phyloP scores from a whole-genome alignment of 2,888 invertebrate genomes.

The Brachypalpus laphriformis region DNA sequence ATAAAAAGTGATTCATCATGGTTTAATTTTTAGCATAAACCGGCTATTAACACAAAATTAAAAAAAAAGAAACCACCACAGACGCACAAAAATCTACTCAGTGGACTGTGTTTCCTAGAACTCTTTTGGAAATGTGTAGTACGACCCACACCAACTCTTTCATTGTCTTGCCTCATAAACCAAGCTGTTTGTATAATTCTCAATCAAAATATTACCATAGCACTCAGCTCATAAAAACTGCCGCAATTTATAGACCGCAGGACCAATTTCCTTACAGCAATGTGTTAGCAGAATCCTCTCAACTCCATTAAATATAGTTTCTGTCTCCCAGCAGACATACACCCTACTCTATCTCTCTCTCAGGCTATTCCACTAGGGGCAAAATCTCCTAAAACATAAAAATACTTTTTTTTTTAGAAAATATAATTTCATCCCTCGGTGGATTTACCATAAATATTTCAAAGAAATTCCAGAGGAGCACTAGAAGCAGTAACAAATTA shows the following conservation, averaged over 20 bases:
- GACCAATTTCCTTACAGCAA: slow-evolving; percentile 11
- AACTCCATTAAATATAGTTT: slow-evolving; percentile 49
- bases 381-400: slow-evolving; percentile 52
- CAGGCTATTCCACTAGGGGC: not conserved
- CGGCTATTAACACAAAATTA: too few relatives aligned
- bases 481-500: slow-evolving; percentile 14
- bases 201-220: slow-evolving; percentile 45
- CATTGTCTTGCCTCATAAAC: too few relatives aligned
- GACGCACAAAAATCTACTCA: too few relatives aligned
- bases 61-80: too few relatives aligned
- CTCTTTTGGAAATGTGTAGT: not conserved
- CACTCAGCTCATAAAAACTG: slow-evolving; percentile 45
- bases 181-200: slow-evolving; percentile 1
- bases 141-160: too few relatives aligned
- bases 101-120: too few relatives aligned
- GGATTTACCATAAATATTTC: slow-evolving; percentile 68
- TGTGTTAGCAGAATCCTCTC: slow-evolving; percentile 24
- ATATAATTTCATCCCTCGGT: slow-evolving; percentile 69
- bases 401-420: slow-evolving; percentile 45
- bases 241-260: slow-evolving; percentile 49
- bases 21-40: too few relatives aligned
- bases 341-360: not conserved
- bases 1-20: too few relatives aligned
- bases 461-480: slow-evolving; percentile 62
- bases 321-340: slow-evolving; percentile 48